phyloP scores from a whole-genome alignment of 2,113 vertebrate genomes.

The Cettia cetti region DNA sequence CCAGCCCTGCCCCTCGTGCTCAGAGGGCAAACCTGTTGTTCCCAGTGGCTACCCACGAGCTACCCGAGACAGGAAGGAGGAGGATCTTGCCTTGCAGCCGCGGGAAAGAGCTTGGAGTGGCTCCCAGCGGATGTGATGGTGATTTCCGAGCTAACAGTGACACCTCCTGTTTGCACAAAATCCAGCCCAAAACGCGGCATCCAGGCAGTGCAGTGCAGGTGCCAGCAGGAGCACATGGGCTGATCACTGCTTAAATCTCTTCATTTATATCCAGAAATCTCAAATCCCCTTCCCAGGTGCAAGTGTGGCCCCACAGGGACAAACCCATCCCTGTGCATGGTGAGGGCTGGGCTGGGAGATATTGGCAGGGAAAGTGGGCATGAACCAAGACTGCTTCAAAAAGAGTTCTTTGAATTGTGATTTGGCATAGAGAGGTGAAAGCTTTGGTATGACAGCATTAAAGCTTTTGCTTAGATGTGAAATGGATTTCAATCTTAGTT shows the following conservation, averaged over 20 bases:
- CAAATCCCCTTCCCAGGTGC: not conserved
- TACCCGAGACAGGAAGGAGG: not conserved
- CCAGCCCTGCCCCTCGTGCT: not conserved
- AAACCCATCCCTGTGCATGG: not conserved
- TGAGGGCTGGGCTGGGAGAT: not conserved
- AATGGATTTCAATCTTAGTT: not conserved
- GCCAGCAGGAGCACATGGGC: not conserved
- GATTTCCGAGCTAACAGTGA: slow-evolving; percentile 32
- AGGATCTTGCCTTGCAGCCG: not conserved
- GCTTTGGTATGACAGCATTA: not conserved
- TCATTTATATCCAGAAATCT: not conserved
- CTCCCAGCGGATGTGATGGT: not conserved
- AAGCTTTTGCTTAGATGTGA: not conserved
- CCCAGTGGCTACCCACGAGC: not conserved
- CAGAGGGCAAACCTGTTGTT: not conserved
- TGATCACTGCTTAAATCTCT: not conserved
- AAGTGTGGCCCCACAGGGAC: accelerated
- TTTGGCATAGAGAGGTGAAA: not conserved
- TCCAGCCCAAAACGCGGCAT: accelerated
- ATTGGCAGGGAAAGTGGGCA: too few relatives aligned
- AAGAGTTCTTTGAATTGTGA: not conserved
- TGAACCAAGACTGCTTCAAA: not conserved
- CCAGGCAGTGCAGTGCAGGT: not conserved
- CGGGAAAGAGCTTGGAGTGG: not conserved
- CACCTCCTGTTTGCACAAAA: slow-evolving; percentile 13